A percentile compares a stretch with the other conserved stretches of the same genome.
These are phyloP conservation scores for Coelopa frigida DNA, from an alignment of 1,140 invertebrate species.

Conservation along the genomic window DNA sequence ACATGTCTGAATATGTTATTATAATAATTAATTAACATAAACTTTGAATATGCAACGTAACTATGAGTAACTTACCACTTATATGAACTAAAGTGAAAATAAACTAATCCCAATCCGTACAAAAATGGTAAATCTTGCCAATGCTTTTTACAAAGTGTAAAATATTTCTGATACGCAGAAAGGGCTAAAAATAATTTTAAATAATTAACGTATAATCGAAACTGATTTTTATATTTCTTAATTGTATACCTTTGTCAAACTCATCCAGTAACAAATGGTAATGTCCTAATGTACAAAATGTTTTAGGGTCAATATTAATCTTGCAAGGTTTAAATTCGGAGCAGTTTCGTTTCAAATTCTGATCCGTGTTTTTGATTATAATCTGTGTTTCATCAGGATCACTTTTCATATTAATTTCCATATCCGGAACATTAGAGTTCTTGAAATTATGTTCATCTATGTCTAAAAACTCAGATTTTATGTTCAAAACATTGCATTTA, in stretches of 20 bases:
- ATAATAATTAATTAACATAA: background rate
- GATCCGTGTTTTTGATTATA: too few species aligned
- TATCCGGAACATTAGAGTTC: too few species aligned
- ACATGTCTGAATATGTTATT: background rate
- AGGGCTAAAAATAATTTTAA: constrained; percentile 57
- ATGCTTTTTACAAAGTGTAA: constrained; percentile 63
- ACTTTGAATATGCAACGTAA: background rate
- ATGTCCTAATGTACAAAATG: constrained; percentile 88
- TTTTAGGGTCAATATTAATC: constrained; percentile 83
- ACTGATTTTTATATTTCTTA: background rate
- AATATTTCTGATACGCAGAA: constrained; percentile 91
- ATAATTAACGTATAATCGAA: background rate
- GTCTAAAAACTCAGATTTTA: too few species aligned
- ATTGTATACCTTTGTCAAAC: constrained; percentile 69
- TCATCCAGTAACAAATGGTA: constrained; percentile 86
- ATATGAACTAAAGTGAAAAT: constrained; percentile 91
- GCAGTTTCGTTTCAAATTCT: too few species aligned
- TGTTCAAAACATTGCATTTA: too few species aligned
- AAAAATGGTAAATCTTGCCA: constrained; percentile 87
- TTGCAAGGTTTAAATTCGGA: too few species aligned
- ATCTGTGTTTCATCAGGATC: too few species aligned
- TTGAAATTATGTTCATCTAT: too few species aligned
- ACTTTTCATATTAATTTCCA: too few species aligned
- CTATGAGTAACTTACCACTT: constrained; percentile 86
- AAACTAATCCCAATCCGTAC: constrained; percentile 87